These are phyloP conservation scores for Conopomorpha cramerella DNA, from an alignment of 1,140 invertebrate genomes.

Conservation along the genomic window DNA sequence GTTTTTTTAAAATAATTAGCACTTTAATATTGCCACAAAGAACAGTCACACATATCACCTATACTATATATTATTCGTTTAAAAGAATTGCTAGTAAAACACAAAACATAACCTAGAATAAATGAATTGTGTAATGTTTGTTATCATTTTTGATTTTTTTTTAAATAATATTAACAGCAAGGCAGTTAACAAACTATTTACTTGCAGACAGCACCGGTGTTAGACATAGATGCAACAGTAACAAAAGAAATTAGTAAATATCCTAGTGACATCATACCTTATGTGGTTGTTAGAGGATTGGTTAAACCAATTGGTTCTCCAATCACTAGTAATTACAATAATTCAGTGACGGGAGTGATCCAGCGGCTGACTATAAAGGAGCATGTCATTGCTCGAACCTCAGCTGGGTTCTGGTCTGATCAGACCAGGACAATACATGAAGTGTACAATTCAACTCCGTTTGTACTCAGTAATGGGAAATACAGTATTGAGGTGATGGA, in stretches of 20 bases:
- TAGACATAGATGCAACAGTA: conserved; percentile 67
- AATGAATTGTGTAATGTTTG: too few relatives aligned
- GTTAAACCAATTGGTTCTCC: conserved; percentile 75
- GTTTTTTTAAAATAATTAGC: neutral
- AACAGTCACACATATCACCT: neutral
- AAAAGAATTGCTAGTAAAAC: too few relatives aligned
- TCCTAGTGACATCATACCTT: conserved; percentile 67
- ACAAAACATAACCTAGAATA: too few relatives aligned
- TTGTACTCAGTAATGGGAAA: conserved; percentile 67
- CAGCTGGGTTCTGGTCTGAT: conserved; percentile 80
- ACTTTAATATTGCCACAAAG: neutral
- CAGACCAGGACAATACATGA: conserved; percentile 75
- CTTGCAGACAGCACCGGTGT: conserved; percentile 70
- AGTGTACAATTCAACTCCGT: conserved; percentile 74
- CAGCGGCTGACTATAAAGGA: conserved; percentile 74
- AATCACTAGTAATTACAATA: conserved; percentile 71
- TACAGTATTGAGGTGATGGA: conserved; percentile 72
- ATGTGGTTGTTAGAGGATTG: conserved; percentile 72
- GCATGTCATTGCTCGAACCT: conserved; percentile 74
- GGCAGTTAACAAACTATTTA: too few relatives aligned
- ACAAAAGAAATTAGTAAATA: conserved; percentile 63
- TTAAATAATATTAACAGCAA: too few relatives aligned
- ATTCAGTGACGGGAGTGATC: conserved; percentile 71
- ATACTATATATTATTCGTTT: conserved; percentile 11
- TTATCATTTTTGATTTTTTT: too few relatives aligned